A percentile compares a stretch with the other conserved stretches of the same genome.
Conservation (phyloP, 2,888 invertebrate genomes). For the Nebria salina region DNA sequence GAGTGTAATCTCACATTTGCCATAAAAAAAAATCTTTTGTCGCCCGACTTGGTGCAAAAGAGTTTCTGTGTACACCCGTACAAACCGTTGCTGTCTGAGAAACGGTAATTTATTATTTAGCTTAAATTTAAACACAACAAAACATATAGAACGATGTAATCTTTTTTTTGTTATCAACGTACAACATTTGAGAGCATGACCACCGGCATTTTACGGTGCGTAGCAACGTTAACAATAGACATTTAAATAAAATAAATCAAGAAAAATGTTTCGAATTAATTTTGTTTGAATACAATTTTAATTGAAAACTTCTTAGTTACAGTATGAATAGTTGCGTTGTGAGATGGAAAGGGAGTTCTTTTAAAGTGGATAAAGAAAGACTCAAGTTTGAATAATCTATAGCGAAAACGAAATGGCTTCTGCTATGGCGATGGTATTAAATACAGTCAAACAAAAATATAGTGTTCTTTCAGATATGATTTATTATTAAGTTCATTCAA, state of each 20-base stretch:
- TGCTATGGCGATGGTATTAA: not conserved
- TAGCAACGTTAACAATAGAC: not conserved
- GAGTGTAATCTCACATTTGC: not conserved
- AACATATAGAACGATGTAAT: not conserved
- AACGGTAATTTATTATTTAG: constrained; percentile 1
- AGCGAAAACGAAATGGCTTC: not conserved
- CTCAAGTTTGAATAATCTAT: not conserved
- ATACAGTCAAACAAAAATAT: not conserved
- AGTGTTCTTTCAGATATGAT: not conserved
- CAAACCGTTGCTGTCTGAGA: not conserved
- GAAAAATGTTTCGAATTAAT: not conserved
- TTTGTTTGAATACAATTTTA: not conserved
- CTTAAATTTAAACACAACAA: not conserved
- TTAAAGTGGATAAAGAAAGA: not conserved
- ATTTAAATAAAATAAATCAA: not conserved
- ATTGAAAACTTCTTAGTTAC: not conserved
- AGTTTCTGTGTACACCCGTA: not conserved
- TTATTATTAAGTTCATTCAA: not conserved
- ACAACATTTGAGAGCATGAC: not conserved
- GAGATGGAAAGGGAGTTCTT: not conserved
- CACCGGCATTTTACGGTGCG: no score
- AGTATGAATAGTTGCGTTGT: not conserved
- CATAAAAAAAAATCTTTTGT: not conserved
- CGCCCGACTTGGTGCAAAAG: not conserved
- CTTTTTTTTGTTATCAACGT: not conserved